Conservation (phyloP, 2,888 invertebrate genomes). For the Dicranocentrus wangi region DNA sequence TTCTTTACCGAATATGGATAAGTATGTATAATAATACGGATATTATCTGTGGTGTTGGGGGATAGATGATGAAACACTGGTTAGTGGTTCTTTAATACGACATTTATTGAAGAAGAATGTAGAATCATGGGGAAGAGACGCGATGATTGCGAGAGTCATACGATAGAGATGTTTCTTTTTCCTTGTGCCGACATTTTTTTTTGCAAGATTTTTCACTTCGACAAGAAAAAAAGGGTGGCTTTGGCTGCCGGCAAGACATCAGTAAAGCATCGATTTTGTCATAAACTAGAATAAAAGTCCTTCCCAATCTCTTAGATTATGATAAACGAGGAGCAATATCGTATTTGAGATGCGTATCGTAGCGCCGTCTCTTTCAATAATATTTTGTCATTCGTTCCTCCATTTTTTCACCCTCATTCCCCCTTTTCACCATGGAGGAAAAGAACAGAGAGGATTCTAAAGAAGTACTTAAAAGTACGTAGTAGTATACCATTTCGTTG, state of each 20-base stretch:
- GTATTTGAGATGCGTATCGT: slow-evolving; percentile 65
- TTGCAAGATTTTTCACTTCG: slow-evolving; percentile 49
- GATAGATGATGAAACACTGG: slow-evolving; percentile 56
- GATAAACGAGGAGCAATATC: slow-evolving; percentile 66
- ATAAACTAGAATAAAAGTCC: slow-evolving; percentile 67
- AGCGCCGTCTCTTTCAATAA: slow-evolving; percentile 60
- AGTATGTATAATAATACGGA: neutral
- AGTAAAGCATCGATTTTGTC: slow-evolving; percentile 64
- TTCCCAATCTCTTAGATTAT: slow-evolving; percentile 65
- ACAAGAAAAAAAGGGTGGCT: slow-evolving; percentile 23
- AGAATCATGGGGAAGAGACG: slow-evolving; percentile 30
- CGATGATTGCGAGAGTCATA: neutral
- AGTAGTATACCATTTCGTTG: neutral
- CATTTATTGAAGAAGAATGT: slow-evolving; percentile 67
- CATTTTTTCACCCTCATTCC: neutral
- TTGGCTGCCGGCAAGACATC: slow-evolving; percentile 8
- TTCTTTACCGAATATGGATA: neutral
- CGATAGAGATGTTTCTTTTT: slow-evolving; percentile 23
- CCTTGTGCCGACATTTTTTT: slow-evolving; percentile 32
- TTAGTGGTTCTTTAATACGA: slow-evolving; percentile 55
- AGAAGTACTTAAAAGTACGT: neutral
- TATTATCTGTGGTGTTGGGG: slow-evolving; percentile 34
- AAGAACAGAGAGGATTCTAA: slow-evolving; percentile 13
- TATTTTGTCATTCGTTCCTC: slow-evolving; percentile 62
- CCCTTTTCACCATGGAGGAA: neutral